These are phyloP conservation scores for Trichosurus vulpecula DNA, from an alignment of 2,797 vertebrate species.

Conservation along the genomic window DNA sequence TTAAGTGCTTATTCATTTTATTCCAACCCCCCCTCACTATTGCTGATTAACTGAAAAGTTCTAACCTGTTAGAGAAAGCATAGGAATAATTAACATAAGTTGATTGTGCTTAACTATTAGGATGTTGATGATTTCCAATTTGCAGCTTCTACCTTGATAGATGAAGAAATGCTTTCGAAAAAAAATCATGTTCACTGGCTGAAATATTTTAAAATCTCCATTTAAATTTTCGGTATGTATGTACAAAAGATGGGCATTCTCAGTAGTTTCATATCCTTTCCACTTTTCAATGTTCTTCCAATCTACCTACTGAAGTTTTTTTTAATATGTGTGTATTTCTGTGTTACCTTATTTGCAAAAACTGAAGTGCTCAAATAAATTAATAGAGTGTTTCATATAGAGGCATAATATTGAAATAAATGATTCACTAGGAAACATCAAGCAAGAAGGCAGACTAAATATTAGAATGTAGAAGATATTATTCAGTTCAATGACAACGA, in stretches of 20 bases:
- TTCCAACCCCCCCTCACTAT: not conserved
- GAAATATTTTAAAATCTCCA: not conserved
- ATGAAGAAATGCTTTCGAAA: not conserved
- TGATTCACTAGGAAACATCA: not conserved
- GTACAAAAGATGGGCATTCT: not conserved
- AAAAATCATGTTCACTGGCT: not conserved
- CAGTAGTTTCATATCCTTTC: not conserved
- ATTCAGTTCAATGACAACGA: not conserved
- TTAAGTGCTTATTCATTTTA: conserved; percentile 8
- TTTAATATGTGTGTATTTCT: not conserved
- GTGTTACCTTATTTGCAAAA: not conserved
- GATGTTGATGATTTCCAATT: not conserved
- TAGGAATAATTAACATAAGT: not conserved
- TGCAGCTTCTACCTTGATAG: not conserved
- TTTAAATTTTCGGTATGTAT: not conserved
- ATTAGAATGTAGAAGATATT: not conserved
- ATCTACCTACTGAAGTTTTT: not conserved
- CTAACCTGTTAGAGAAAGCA: not conserved
- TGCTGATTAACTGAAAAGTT: not conserved
- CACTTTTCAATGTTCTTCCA: not conserved
- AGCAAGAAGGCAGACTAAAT: not conserved
- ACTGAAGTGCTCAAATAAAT: not conserved
- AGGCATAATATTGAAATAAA: conserved; percentile 3
- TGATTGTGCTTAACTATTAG: conserved; percentile 26
- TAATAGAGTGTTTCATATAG: conserved; percentile 7